Evolutionary conservation across 1,140 invertebrate genomes (phyloP).

Genomic region (Anastatus disparis): DNA sequence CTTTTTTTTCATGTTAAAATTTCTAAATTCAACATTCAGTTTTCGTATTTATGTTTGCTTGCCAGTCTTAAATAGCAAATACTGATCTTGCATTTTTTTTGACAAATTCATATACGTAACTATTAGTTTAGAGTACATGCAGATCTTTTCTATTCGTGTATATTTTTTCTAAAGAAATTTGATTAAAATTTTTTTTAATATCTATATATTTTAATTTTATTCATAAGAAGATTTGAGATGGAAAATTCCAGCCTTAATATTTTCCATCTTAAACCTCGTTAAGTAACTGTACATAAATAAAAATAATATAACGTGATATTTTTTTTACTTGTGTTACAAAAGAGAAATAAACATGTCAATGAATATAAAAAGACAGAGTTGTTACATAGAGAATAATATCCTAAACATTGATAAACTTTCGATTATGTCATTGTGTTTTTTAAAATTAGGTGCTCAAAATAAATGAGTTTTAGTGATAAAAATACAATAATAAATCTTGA

Average conservation of each 20-base stretch:
- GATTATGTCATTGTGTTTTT: not conserved
- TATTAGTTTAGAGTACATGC: not conserved
- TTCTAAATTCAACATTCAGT: conserved; percentile 25
- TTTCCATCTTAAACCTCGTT: conserved; percentile 3
- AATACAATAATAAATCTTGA: not conserved
- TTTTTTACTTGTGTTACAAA: no score
- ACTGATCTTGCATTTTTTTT: not conserved
- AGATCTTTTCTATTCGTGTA: not conserved
- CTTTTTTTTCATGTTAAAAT: conserved; percentile 10
- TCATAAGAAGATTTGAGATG: not conserved
- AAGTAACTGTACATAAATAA: no score
- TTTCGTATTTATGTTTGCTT: not conserved
- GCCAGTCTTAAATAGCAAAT: conserved; percentile 21
- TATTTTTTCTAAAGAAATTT: conserved; percentile 7
- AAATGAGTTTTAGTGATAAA: not conserved
- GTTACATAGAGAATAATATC: no score
- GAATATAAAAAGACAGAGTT: no score
- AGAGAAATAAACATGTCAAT: no score
- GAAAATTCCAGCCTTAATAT: conserved; percentile 19
- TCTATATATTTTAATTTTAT: not conserved
- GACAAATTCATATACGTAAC: not conserved
- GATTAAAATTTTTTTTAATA: not conserved
- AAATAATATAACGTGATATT: no score
- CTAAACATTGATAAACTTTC: conserved; percentile 5
- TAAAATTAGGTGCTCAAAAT: not conserved